Conservation (phyloP, 2,797 vertebrate species). For the Cuculus canorus region DNA sequence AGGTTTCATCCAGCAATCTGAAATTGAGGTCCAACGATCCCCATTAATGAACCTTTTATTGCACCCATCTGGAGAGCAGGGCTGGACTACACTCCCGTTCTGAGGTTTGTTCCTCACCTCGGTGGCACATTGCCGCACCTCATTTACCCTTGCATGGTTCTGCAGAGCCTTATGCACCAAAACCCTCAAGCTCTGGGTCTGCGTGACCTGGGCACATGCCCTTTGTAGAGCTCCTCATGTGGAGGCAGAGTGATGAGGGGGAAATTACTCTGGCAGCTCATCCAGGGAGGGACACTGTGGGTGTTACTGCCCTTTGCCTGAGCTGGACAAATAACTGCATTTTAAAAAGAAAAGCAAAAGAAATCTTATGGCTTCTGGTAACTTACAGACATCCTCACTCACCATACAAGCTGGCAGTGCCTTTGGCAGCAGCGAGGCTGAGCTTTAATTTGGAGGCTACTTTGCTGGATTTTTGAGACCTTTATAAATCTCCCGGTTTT, state of each 20-base stretch:
- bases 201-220: rapidly evolving
- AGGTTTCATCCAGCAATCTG: not conserved
- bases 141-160: not conserved
- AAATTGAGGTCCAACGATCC: constrained; percentile 53
- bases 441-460: not conserved
- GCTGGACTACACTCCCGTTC: not conserved
- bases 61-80: not conserved
- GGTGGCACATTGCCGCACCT: not conserved
- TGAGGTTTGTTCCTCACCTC: not conserved
- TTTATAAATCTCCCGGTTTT: not conserved
- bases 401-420: not conserved
- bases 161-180: not conserved
- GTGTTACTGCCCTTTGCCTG: not conserved
- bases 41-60: constrained; percentile 54
- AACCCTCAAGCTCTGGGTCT: not conserved
- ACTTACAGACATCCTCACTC: not conserved
- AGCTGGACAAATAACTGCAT: not conserved
- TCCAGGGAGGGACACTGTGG: not conserved
- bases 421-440: not conserved
- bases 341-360: not conserved
- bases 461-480: not conserved
- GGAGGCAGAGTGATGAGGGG: not conserved
- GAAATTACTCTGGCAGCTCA: not conserved
- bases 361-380: not conserved
- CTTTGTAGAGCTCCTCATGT: rapidly evolving